Evolutionary conservation across 2,888 invertebrate species (phyloP).

Genomic region (Ophonus ardosiacus): DNA sequence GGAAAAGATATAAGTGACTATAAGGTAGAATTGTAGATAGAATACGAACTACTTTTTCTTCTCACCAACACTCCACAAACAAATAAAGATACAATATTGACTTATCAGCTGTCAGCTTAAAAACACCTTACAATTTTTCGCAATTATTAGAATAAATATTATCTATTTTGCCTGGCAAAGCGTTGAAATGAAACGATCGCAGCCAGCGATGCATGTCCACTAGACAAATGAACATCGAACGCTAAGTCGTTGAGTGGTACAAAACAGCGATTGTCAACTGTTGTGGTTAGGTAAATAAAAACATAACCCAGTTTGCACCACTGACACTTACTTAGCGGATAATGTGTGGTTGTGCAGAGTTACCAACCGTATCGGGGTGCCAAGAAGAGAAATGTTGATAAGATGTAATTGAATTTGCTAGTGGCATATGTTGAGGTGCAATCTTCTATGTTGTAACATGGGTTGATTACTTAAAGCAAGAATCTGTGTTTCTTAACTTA

Average conservation of each 20-base stretch:
- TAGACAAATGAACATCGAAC: conserved; percentile 38
- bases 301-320: conserved; percentile 42
- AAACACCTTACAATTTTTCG: conserved; percentile 40
- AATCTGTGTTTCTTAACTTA: not conserved
- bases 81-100: conserved; percentile 29
- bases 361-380: conserved; percentile 26
- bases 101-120: conserved; percentile 41
- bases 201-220: conserved; percentile 41
- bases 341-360: conserved; percentile 14
- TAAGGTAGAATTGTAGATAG: not conserved
- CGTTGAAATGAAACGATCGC: conserved; percentile 48
- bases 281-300: conserved; percentile 32
- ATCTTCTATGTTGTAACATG: not conserved
- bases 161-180: conserved; percentile 40
- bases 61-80: not conserved
- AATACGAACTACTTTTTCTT: not conserved
- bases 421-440: not conserved
- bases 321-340: conserved; percentile 34
- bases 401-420: not conserved
- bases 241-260: conserved; percentile 19
- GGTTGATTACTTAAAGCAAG: not conserved
- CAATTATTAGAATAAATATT: conserved; percentile 49
- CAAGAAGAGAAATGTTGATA: not conserved
- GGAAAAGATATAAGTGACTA: not conserved
- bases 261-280: conserved; percentile 50